Base-by-base conservation (phyloP, 2,888 invertebrate species). In the Adineta ricciae region DNA sequence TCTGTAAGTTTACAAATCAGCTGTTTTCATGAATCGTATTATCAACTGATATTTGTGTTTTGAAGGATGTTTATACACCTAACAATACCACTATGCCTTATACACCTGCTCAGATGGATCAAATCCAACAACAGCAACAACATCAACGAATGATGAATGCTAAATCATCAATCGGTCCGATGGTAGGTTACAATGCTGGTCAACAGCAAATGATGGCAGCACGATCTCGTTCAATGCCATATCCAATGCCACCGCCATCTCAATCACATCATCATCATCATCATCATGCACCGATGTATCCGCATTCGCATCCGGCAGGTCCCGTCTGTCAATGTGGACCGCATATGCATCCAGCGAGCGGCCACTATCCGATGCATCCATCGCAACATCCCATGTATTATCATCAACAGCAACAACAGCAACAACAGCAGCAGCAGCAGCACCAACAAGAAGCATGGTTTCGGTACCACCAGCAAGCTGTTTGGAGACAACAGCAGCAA, bases 171-270 rank as follows among this genome's bases (percentile, higher is more conserved):
- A 27, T 27, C 16, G 64, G 64, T 32, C 64, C 64, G 3, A 64
- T 64, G 64, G 64, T 64, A 27, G 64, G 27, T 11, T 64, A n/a
- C 27, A 27, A 64, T 64, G 27, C 64, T 27, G 64, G 64, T 32
- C 64, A 64, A 64, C 64, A 64, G 16, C 64, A 64, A 64, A 64
- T 64, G 64, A 64, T 64, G 64, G 64, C 32, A 64, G 64, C 64
- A 32, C 27, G 64, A 32, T 11, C 64, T 16, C 64, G 64, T 64
- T 64, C 64, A 64, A n/a, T 64, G 64, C 64, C 64, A 32, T 64
- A 64, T 32, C 64, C 64, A 64, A 64, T 64, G 64, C 64, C 27
- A 27, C 64, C 64, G 16, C 64, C 64, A 27, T 27, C 27, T n/a
- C n/a, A n/a, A 64, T 64, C 64, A 27, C 64, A 64, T 64, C 64